Conservation (phyloP, 2,797 vertebrate species). For the Sebastes taczanowskii region DNA sequence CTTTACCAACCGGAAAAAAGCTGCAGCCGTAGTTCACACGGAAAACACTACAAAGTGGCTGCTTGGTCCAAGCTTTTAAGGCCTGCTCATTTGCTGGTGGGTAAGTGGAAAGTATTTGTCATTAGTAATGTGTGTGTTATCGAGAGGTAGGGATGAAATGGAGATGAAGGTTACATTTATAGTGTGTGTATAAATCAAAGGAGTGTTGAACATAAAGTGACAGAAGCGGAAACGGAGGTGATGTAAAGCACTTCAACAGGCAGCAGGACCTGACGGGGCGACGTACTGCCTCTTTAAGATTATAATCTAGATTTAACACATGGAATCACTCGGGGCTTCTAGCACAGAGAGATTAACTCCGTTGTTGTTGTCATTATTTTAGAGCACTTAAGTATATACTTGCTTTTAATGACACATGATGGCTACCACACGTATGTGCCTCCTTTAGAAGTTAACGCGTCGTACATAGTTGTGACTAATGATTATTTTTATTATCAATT, state of each 20-base stretch:
- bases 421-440: not conserved
- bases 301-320: not conserved
- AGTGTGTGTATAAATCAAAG: conserved; percentile 2
- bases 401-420: not conserved
- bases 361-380: not conserved
- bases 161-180: not conserved
- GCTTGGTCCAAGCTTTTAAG: not conserved
- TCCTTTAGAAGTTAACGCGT: not conserved
- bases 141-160: not conserved
- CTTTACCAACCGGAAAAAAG: not conserved
- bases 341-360: too few relatives aligned
- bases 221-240: not conserved
- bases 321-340: not conserved
- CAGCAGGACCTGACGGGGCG: not conserved
- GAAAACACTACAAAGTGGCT: not conserved
- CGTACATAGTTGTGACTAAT: not conserved
- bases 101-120: not conserved
- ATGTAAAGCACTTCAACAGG: conserved; percentile 14
- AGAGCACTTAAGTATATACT: not conserved
- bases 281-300: not conserved
- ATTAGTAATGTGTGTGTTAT: conserved; percentile 1
- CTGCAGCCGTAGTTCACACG: not conserved
- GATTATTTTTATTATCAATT: not conserved
- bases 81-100: conserved; percentile 1
- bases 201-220: conserved; percentile 11